Conservation (phyloP, 37 sponge, comb jelly and placozoan species). For the Oopsacas minuta region DNA sequence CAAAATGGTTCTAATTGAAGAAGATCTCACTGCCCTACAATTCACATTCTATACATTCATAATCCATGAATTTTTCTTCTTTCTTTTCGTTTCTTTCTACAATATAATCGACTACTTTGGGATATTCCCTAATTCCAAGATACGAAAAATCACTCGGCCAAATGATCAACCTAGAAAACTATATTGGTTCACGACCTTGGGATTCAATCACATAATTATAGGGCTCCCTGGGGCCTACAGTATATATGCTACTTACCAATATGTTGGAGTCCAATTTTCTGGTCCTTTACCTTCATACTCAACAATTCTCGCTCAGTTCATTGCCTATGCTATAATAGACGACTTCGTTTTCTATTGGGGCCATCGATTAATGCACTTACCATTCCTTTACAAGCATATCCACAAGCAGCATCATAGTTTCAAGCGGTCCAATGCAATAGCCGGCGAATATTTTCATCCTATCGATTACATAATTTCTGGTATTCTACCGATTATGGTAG, state of each 20-base stretch:
- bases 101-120: slow-evolving; percentile 20
- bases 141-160: background rate
- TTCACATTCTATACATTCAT: background rate
- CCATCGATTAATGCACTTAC: slow-evolving; percentile 39
- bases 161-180: slow-evolving; percentile 14
- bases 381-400: slow-evolving; percentile 43
- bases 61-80: background rate
- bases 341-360: slow-evolving; percentile 49
- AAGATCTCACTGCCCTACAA: background rate
- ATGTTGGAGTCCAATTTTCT: background rate
- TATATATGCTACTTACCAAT: background rate
- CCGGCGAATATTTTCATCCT: slow-evolving; percentile 37
- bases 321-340: slow-evolving; percentile 27
- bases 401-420: slow-evolving; percentile 53
- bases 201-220: slow-evolving; percentile 15
- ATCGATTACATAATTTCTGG: slow-evolving; percentile 28
- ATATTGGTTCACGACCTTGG: background rate
- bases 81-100: background rate
- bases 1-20: background rate
- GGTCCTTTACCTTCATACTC: slow-evolving; percentile 22
- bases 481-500: slow-evolving; percentile 28
- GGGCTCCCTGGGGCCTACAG: background rate
- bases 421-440: slow-evolving; percentile 23
- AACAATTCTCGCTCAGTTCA: slow-evolving; percentile 22
- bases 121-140: background rate